These are phyloP conservation scores for Ceratoteleas bidentatus DNA, from an alignment of 1,140 invertebrate species.

Conservation along the genomic window DNA sequence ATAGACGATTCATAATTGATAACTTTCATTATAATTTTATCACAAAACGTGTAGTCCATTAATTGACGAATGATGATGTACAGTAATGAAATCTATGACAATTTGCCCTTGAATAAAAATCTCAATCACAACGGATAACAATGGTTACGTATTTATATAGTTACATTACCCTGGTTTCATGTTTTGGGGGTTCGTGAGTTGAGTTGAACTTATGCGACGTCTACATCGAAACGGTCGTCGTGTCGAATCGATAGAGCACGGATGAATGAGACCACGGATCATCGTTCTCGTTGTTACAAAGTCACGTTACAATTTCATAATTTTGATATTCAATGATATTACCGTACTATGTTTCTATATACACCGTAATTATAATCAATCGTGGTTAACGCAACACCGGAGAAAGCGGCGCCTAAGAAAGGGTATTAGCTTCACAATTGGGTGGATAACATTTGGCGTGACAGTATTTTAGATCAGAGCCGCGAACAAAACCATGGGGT, in stretches of 20 bases:
- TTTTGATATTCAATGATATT: slow-evolving; percentile 41
- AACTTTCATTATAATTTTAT: slow-evolving; percentile 59
- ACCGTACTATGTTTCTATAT: slow-evolving; percentile 30
- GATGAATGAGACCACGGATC: slow-evolving; percentile 5
- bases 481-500: no score
- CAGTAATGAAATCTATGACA: slow-evolving; percentile 33
- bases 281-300: slow-evolving; percentile 12
- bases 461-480: no score
- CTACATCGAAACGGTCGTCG: slow-evolving; percentile 9
- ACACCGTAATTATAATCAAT: slow-evolving; percentile 22
- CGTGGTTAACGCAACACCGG: slow-evolving; percentile 16
- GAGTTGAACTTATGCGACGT: slow-evolving; percentile 20
- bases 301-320: slow-evolving; percentile 25
- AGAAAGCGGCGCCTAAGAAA: slow-evolving; percentile 27
- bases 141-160: slow-evolving; percentile 52
- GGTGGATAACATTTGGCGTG: slow-evolving; percentile 16
- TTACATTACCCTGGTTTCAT: slow-evolving; percentile 55
- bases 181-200: slow-evolving; percentile 19
- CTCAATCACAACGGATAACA: slow-evolving; percentile 44
- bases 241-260: slow-evolving; percentile 3
- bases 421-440: slow-evolving; percentile 16
- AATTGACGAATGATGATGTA: slow-evolving; percentile 57
- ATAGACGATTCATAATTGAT: slow-evolving; percentile 47
- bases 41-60: slow-evolving; percentile 41
- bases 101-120: slow-evolving; percentile 36